Base-by-base conservation (phyloP, 1,140 invertebrate species). In the Leucophenga varia region DNA sequence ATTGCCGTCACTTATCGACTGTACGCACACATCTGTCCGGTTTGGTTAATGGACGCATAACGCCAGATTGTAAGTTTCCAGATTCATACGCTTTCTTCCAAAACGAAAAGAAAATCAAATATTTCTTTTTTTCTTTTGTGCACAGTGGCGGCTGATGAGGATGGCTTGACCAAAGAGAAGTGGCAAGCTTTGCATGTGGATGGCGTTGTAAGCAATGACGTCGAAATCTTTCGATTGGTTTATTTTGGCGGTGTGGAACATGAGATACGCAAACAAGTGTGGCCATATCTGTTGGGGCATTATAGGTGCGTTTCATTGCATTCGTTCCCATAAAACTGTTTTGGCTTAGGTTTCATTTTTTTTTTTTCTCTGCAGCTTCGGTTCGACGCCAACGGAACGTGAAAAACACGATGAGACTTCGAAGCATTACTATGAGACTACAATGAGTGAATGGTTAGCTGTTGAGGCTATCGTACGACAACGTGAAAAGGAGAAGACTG, bases 371-470 rank as follows among this genome's bases (percentile, higher is more conserved):
- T n/a, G n/a, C n/a, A n/a, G 78, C 49, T 91, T 93, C 77, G 84
- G 85, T 32, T 88, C 85, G 65, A 84, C 85, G 19, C 54, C 76
- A 6, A 81, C 86, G 47, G 85, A 90, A 54, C 76, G 88, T 4
- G 72, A 78, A n/a, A 79, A 84, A 48, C 79, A 86, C 32, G 86
- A 91, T 59, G 70, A 79, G 44, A 76, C 77, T 37, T 83, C 86
- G 34, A 79, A 82, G 52, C 81, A 85, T 46, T 80, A 84, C 45
- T 92, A 91, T 61, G 90, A 94, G 75, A 86, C 87, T 6, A 89
- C 85, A 5, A 91, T 93, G 89, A 90, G 89, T 0, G 91, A 94
- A 72, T 96, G 93, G 93, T 72, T 92, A 42, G 90, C 89, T 4
- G 89, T 95, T 0, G 93, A 95, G 74, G 90, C 90, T 0, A 93